These are phyloP conservation scores for Platanista minor DNA, from an alignment of 2,113 vertebrate genomes.

Conservation along the genomic window DNA sequence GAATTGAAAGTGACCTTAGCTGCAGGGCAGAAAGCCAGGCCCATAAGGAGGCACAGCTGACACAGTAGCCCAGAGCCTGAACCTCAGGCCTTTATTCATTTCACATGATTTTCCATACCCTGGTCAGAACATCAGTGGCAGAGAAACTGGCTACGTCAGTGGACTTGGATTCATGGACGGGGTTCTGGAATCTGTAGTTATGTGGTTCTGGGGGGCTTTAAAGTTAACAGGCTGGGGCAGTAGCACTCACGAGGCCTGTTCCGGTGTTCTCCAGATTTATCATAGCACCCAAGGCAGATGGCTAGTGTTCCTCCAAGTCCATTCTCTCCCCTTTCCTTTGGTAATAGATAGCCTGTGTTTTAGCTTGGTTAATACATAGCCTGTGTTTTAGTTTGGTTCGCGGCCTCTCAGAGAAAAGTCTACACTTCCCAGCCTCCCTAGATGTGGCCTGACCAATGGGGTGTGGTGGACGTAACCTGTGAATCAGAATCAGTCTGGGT, in stretches of 20 bases:
- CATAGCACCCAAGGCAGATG: neutral
- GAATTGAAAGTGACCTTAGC: neutral
- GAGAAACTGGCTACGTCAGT: neutral
- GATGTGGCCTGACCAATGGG: neutral
- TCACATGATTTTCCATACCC: neutral
- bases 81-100: neutral
- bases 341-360: neutral
- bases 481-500: neutral
- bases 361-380: rapidly evolving
- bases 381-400: neutral
- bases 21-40: neutral
- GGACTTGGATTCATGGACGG: neutral
- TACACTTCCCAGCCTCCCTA: neutral
- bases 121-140: neutral
- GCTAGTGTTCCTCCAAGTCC: neutral
- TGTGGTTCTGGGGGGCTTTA: neutral
- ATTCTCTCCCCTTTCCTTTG: neutral
- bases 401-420: neutral
- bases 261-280: neutral
- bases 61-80: neutral
- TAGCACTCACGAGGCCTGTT: neutral
- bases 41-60: neutral
- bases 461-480: too few relatives aligned
- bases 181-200: neutral
- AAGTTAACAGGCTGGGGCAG: neutral